A percentile compares a stretch with the other conserved stretches of the same genome.
phyloP scores from a whole-genome alignment of 1,140 invertebrate genomes.

The Trichogramma pretiosum region DNA sequence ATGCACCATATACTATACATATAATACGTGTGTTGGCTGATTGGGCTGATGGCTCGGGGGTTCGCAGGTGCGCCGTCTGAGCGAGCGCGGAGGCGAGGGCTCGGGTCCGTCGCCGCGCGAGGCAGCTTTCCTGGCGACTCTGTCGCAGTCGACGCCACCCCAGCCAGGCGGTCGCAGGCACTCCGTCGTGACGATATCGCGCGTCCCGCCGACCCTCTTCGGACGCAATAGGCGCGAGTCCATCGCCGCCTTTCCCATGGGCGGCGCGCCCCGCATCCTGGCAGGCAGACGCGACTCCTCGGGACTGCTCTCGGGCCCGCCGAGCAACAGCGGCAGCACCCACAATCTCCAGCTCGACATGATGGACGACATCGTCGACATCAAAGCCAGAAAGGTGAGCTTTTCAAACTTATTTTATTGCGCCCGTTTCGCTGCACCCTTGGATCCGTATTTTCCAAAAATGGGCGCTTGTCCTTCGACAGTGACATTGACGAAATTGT shows the following conservation, averaged over 20 bases:
- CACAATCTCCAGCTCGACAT: conserved; percentile 77
- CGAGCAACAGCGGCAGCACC: conserved; percentile 62
- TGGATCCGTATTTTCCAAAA: too few relatives aligned
- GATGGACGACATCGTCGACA: conserved; percentile 70
- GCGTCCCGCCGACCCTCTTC: conserved; percentile 64
- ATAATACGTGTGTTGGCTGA: neutral
- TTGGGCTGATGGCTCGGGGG: too few relatives aligned
- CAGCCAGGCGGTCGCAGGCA: conserved; percentile 66
- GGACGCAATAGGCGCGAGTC: conserved; percentile 68
- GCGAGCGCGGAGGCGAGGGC: conserved; percentile 65
- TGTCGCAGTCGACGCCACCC: conserved; percentile 60
- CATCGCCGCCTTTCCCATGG: conserved; percentile 62
- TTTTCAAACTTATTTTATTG: neutral
- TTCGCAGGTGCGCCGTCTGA: conserved; percentile 64
- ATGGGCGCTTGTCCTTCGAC: too few relatives aligned
- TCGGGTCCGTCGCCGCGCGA: conserved; percentile 58
- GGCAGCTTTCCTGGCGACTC: conserved; percentile 68
- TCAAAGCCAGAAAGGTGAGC: conserved; percentile 63
- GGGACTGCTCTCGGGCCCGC: conserved; percentile 45
- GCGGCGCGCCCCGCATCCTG: conserved; percentile 36
- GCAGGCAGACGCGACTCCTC: conserved; percentile 44
- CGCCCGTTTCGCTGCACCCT: neutral
- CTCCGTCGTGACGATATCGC: conserved; percentile 74
- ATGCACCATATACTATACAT: too few relatives aligned
- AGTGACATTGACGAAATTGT: too few relatives aligned